Evolutionary conservation across 1,140 invertebrate genomes (phyloP).

Genomic region (Paracyclopina nana): DNA sequence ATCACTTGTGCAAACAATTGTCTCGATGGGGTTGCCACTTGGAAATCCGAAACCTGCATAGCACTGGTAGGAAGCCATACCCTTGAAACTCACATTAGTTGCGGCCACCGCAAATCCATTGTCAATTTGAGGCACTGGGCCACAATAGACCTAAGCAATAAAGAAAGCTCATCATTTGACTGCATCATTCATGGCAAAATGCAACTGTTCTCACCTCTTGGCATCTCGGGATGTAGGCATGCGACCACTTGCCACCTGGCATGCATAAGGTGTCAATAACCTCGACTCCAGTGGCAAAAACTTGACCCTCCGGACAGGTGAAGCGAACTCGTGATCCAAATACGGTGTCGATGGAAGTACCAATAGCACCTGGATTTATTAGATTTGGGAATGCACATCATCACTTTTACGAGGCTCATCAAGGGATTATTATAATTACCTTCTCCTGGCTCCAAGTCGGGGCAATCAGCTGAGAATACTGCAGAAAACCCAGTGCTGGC

Average conservation of each 20-base stretch:
- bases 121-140: slow-evolving; percentile 87
- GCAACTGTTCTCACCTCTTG: too few species aligned
- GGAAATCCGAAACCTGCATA: slow-evolving; percentile 89
- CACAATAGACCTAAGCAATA: slow-evolving; percentile 94
- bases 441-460: slow-evolving; percentile 53
- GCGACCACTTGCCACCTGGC: slow-evolving; percentile 77
- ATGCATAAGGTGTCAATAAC: slow-evolving; percentile 57
- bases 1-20: slow-evolving; percentile 64
- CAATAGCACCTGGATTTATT: slow-evolving; percentile 41
- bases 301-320: slow-evolving; percentile 76
- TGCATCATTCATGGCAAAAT: too few species aligned
- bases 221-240: slow-evolving; percentile 76
- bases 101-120: slow-evolving; percentile 90
- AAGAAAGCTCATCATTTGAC: slow-evolving; percentile 47
- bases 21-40: slow-evolving; percentile 62
- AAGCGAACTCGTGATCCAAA: slow-evolving; percentile 76
- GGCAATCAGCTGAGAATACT: slow-evolving; percentile 82
- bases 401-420: background rate
- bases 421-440: slow-evolving; percentile 23
- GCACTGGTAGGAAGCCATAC: slow-evolving; percentile 48
- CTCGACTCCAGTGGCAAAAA: slow-evolving; percentile 64
- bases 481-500: slow-evolving; percentile 65
- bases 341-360: slow-evolving; percentile 70
- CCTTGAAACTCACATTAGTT: slow-evolving; percentile 72
- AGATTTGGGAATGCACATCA: background rate